Percentiles rank a stretch among this genome's conserved stretches.
phyloP scores from a whole-genome alignment of 1,140 invertebrate genomes.

The Hycleus phaleratus region DNA sequence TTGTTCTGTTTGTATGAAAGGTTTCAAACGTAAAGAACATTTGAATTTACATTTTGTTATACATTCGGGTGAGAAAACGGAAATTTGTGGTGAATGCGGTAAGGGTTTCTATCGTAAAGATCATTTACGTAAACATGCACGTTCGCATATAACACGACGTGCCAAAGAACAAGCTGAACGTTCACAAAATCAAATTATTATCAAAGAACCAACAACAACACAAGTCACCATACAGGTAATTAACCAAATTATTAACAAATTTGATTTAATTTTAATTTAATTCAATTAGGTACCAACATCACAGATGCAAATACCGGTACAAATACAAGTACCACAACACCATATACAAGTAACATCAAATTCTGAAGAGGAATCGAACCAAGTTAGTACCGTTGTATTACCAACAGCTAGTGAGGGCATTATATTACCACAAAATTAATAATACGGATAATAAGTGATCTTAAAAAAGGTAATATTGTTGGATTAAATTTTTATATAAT shows the following conservation, averaged over 20 bases:
- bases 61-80: conserved; percentile 73
- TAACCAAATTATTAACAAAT: too few relatives aligned
- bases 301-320: conserved; percentile 40
- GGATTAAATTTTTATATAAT: background rate
- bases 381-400: conserved; percentile 46
- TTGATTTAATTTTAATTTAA: too few relatives aligned
- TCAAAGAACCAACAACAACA: conserved; percentile 38
- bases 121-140: conserved; percentile 68
- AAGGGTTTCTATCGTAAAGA: conserved; percentile 80
- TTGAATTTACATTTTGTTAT: conserved; percentile 72
- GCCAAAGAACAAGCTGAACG: conserved; percentile 54
- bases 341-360: conserved; percentile 33
- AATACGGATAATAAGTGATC: conserved; percentile 10
- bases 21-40: conserved; percentile 76
- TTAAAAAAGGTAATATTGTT: conserved; percentile 10
- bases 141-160: conserved; percentile 63
- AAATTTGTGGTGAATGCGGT: conserved; percentile 55
- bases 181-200: conserved; percentile 23
- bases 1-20: conserved; percentile 66
- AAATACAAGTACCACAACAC: conserved; percentile 41
- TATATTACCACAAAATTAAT: conserved; percentile 27
- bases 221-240: conserved; percentile 51
- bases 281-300: conserved; percentile 33
- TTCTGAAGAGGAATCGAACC: conserved; percentile 26
- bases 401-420: conserved; percentile 45